Percentiles rank a stretch among this genome's conserved stretches.
These are phyloP conservation scores for Trichoplusia ni DNA, from an alignment of 1,140 invertebrate genomes.

Conservation along the genomic window DNA sequence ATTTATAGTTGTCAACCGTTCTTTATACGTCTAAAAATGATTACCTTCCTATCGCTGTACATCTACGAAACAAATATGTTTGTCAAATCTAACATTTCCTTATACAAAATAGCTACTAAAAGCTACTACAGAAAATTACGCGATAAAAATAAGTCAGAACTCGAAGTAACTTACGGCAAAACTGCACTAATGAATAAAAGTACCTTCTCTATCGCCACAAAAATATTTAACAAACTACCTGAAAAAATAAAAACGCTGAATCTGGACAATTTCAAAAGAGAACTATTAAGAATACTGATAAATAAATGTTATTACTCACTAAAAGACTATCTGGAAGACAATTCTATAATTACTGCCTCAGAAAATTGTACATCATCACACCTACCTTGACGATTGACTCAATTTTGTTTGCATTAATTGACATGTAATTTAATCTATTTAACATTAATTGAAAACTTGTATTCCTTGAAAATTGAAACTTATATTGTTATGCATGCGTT, in stretches of 20 bases:
- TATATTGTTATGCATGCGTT: no score
- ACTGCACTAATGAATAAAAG: background rate
- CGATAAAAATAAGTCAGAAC: background rate
- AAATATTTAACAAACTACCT: background rate
- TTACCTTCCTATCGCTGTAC: background rate
- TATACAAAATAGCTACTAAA: background rate
- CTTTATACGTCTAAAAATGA: slow-evolving; percentile 8
- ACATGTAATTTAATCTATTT: no score
- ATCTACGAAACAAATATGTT: background rate
- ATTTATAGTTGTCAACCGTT: slow-evolving; percentile 1
- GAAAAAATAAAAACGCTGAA: background rate
- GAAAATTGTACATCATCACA: no score
- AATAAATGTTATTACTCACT: no score
- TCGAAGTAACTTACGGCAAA: background rate
- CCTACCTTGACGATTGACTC: no score
- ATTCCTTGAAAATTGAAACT: no score
- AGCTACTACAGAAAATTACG: background rate
- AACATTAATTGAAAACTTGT: no score
- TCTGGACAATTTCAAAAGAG: no score
- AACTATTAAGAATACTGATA: no score
- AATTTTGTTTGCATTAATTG: no score
- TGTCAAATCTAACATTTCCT: background rate
- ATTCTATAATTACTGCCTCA: no score
- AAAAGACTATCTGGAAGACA: no score
- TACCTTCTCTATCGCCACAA: background rate